Conservation (phyloP, 1,140 invertebrate species). For the Holotrichia oblita region DNA sequence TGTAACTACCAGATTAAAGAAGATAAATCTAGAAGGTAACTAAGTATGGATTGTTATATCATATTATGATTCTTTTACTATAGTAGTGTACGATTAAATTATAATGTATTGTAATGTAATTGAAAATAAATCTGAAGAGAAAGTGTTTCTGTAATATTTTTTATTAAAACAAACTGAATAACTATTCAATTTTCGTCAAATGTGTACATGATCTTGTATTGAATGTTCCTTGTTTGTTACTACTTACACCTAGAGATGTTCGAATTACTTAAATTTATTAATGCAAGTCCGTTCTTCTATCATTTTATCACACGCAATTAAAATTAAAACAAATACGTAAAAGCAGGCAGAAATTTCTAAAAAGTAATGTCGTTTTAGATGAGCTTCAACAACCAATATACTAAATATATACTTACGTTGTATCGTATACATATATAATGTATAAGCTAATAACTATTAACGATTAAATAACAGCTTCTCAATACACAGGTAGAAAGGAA, state of each 20-base stretch:
- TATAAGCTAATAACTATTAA: slow-evolving; percentile 18
- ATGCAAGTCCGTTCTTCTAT: slow-evolving; percentile 21
- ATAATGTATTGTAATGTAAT: no score
- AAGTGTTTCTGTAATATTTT: no score
- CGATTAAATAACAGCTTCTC: not conserved
- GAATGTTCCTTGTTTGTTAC: not conserved
- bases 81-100: no score
- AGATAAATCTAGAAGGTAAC: no score
- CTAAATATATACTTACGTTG: slow-evolving; percentile 12
- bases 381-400: slow-evolving; percentile 8
- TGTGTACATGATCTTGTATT: not conserved
- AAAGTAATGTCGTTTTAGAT: not conserved
- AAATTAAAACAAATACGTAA: no score
- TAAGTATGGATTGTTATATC: no score
- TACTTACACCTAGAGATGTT: not conserved
- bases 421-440: not conserved
- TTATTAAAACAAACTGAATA: no score
- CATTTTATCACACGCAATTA: not conserved
- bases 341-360: not conserved
- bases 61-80: no score
- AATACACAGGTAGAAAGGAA: not conserved
- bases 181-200: not conserved
- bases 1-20: no score
- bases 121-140: no score
- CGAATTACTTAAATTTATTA: not conserved